These are phyloP conservation scores for Pseudorectes ferrugineus DNA, from an alignment of 2,113 vertebrate species.

Conservation along the genomic window DNA sequence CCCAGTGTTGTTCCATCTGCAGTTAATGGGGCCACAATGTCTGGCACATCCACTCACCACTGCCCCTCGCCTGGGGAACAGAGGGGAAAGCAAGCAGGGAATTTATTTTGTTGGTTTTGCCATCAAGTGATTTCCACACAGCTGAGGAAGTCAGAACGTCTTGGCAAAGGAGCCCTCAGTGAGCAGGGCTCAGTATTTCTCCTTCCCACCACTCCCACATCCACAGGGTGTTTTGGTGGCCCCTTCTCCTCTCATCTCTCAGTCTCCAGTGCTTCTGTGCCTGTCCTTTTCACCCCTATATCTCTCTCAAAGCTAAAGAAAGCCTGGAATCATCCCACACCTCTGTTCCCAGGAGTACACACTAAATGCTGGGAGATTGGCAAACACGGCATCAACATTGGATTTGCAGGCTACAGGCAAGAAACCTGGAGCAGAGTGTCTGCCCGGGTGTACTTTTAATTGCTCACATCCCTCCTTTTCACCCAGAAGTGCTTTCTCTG, in stretches of 20 bases:
- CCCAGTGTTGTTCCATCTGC: neutral
- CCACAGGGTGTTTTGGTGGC: neutral
- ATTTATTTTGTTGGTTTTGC: neutral
- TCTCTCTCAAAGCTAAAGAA: neutral
- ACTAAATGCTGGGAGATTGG: rapidly evolving
- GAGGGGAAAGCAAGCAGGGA: neutral
- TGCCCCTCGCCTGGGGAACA: neutral
- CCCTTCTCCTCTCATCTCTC: neutral
- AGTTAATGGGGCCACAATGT: rapidly evolving
- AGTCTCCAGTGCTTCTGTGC: neutral
- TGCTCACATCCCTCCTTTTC: neutral
- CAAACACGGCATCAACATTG: rapidly evolving
- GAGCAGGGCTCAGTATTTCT: neutral
- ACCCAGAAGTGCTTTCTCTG: neutral
- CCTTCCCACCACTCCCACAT: neutral
- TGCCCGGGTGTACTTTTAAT: rapidly evolving
- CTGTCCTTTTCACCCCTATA: neutral
- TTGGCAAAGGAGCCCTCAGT: neutral
- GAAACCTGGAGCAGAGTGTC: neutral
- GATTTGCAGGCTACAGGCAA: neutral
- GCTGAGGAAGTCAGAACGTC: neutral
- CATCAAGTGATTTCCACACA: neutral
- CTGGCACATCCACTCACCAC: rapidly evolving
- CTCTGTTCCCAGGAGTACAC: neutral
- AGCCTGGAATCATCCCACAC: neutral